Evolutionary conservation across 2,113 vertebrate species (phyloP), one percentile per base, ranked within the genome.

Genomic region (Pelvicachromis taeniatus): DNA sequence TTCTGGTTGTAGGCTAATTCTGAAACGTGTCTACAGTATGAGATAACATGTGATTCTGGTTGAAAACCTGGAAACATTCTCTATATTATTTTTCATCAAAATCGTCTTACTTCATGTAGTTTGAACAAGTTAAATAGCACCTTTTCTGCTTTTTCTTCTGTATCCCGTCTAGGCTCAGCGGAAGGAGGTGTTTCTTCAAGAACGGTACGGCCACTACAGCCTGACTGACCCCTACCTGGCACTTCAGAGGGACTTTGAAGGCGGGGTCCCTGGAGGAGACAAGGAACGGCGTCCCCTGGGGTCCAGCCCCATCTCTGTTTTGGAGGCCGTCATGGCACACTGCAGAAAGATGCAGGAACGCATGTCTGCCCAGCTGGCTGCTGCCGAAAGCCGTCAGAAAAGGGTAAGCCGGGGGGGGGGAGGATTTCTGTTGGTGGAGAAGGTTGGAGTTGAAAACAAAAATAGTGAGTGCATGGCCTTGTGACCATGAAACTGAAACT

Each of bases 271-370:
- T 19, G 94, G 95, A 42, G 95, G 94, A 26, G 97, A 97, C 59
- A 97, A 97, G 90, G 98, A 99, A 82, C 97, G 96, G 83, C 97
- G 97, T 73, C 95, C 97, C 40, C 95, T 97, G 55, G 98, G 97
- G 82, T 97, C 97, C 94, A 99, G 97, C 85, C 98, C 99, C 50
- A 96, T 99, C 63, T 97, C 97, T n/a, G 97, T 99, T 92, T 97
- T 99, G 84, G 98, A 99, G 95, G 98, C 98, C 2, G 98, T 99
- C 92, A 99, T 99, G 99, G 96, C 97, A 55, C 99, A 99, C 95
- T 99, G 99, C 95, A 97, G 97, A 89, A 99, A 98, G 95, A 99
- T 99, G 98, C 99, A 99, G 91, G 98, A 99, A 78, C 96, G 97
- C 87, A 99, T 99, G 99, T 96, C 98, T 0, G 94, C 97, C 14